These are phyloP conservation scores for Florisuga fusca DNA, from an alignment of 2,797 vertebrate genomes.

Conservation along the genomic window DNA sequence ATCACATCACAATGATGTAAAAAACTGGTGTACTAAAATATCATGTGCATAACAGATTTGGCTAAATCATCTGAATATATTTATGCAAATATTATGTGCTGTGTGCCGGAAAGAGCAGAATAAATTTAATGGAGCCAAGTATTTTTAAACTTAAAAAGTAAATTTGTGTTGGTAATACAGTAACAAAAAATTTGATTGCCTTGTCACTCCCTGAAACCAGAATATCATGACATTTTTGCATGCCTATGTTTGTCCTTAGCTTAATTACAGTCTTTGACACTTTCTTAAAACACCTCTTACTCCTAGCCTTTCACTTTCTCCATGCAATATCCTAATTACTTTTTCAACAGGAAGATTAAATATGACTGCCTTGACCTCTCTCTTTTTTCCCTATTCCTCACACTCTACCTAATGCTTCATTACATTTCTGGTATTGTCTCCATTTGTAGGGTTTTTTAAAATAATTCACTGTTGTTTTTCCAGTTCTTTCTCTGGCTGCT, in stretches of 20 bases:
- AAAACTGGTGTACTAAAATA: not conserved
- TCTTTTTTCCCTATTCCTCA: not conserved
- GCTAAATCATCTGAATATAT: not conserved
- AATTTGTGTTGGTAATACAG: not conserved
- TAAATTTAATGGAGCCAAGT: not conserved
- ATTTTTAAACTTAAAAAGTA: slow-evolving; percentile 1
- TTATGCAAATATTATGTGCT: not conserved
- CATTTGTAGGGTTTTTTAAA: not conserved
- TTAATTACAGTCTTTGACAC: slow-evolving; percentile 19
- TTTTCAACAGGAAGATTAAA: slow-evolving; percentile 30
- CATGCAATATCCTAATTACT: slow-evolving; percentile 17
- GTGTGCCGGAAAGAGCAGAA: not conserved
- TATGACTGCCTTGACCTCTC: not conserved
- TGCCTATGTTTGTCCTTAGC: not conserved
- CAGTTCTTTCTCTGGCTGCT: not conserved
- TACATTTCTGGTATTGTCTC: not conserved
- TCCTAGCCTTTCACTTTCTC: slow-evolving; percentile 20
- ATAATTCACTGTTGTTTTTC: not conserved
- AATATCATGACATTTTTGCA: not conserved
- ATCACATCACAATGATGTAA: not conserved
- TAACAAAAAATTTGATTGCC: not conserved
- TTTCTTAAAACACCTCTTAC: slow-evolving; percentile 17
- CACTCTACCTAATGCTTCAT: not conserved
- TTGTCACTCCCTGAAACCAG: not conserved
- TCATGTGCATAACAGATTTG: not conserved